phyloP scores from a whole-genome alignment of 2,888 invertebrate species.

The Dynastes maya region DNA sequence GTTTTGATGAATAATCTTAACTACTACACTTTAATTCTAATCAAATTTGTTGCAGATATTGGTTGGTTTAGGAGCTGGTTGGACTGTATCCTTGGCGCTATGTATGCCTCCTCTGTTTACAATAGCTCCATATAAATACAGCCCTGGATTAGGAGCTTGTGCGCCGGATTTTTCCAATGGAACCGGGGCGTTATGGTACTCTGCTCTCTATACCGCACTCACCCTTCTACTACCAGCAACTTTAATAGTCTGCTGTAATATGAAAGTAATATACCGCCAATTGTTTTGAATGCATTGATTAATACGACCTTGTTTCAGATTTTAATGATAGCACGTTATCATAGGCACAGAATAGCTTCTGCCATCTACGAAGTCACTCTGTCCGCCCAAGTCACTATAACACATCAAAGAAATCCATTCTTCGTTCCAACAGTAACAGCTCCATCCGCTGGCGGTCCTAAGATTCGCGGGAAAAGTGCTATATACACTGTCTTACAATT shows the following conservation, averaged over 20 bases:
- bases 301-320: constrained; percentile 66
- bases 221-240: constrained; percentile 80
- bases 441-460: constrained; percentile 71
- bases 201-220: constrained; percentile 76
- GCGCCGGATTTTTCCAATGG: constrained; percentile 80
- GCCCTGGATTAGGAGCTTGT: constrained; percentile 76
- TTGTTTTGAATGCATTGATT: not conserved
- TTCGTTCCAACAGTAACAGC: constrained; percentile 80
- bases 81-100: constrained; percentile 77
- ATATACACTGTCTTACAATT: constrained; percentile 82
- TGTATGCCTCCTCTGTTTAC: constrained; percentile 78
- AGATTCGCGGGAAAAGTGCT: constrained; percentile 74
- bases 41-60: constrained; percentile 71
- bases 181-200: constrained; percentile 77
- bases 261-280: constrained; percentile 72
- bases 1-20: too few species aligned
- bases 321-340: constrained; percentile 80
- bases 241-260: constrained; percentile 81
- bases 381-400: constrained; percentile 88
- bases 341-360: constrained; percentile 87
- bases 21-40: too few species aligned
- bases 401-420: constrained; percentile 86
- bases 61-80: constrained; percentile 79
- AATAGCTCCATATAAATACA: constrained; percentile 74
- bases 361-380: constrained; percentile 89